Conservation (phyloP, 2,888 invertebrate genomes). For the Hemicrepidius hirtus region DNA sequence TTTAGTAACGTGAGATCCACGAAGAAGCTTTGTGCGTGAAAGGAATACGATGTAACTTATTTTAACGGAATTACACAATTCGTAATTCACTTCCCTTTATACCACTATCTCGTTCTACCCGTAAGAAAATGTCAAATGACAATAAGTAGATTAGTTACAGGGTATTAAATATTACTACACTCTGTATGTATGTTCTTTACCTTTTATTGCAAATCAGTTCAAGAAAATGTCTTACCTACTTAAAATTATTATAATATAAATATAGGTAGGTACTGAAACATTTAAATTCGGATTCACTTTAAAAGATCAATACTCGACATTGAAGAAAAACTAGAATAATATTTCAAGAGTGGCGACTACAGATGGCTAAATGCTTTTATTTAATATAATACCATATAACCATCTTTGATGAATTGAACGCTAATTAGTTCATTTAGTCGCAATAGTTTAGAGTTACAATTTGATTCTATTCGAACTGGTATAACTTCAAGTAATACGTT, state of each 20-base stretch:
- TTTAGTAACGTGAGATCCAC: constrained; percentile 36
- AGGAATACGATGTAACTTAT: constrained; percentile 30
- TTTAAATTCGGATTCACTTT: too few relatives aligned
- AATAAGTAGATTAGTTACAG: not conserved
- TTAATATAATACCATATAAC: constrained; percentile 37
- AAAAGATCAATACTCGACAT: not conserved
- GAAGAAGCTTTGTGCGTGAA: constrained; percentile 34
- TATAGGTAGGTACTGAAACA: too few relatives aligned
- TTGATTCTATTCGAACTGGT: constrained; percentile 38
- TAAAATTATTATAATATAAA: too few relatives aligned
- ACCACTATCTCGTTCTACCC: not conserved
- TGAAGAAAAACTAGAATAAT: not conserved
- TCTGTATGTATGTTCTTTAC: too few relatives aligned
- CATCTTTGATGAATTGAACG: constrained; percentile 37
- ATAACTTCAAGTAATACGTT: constrained; percentile 42
- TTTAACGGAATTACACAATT: constrained; percentile 23
- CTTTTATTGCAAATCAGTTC: too few relatives aligned
- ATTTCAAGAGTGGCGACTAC: not conserved
- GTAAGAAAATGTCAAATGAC: not conserved
- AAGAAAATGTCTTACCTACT: too few relatives aligned
- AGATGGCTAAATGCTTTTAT: constrained; percentile 9
- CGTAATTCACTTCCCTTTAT: constrained; percentile 22
- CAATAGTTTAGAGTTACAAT: constrained; percentile 33
- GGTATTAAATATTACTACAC: too few relatives aligned
- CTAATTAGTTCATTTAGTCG: constrained; percentile 46